These are phyloP conservation scores for Tiliacea aurago DNA, from an alignment of 2,888 invertebrate genomes.

Conservation along the genomic window DNA sequence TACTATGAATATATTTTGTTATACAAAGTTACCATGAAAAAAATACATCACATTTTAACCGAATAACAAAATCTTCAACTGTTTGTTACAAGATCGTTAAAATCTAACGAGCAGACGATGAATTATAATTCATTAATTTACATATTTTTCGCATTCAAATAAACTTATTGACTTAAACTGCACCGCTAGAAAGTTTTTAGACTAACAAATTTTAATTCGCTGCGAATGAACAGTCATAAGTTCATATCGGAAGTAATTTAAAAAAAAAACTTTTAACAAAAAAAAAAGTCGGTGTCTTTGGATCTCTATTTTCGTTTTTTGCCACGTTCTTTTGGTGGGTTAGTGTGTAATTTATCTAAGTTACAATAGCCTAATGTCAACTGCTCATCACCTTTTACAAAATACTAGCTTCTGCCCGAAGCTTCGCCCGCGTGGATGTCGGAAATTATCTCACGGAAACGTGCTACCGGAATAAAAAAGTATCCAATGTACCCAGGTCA, in stretches of 20 bases:
- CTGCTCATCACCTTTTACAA: no score
- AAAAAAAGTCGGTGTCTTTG: no score
- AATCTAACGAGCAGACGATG: not conserved
- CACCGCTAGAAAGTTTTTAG: constrained; percentile 49
- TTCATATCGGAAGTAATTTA: constrained; percentile 51
- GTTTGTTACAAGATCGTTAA: not conserved
- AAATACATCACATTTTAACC: not conserved
- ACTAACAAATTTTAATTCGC: constrained; percentile 38
- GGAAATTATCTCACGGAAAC: no score
- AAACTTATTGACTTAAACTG: constrained; percentile 6
- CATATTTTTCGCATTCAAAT: constrained; percentile 31
- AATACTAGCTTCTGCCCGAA: no score
- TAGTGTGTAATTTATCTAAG: no score
- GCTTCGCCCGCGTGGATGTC: no score
- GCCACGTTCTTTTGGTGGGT: no score
- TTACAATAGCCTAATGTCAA: no score
- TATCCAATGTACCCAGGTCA: no score
- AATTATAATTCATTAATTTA: constrained; percentile 15
- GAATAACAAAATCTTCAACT: not conserved
- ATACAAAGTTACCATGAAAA: not conserved
- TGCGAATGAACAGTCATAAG: constrained; percentile 40
- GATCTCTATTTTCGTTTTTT: no score
- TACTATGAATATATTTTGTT: not conserved
- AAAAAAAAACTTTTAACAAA: no score
- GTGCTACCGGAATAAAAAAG: no score